Evolutionary conservation across 2,888 invertebrate species (phyloP), one percentile per base, ranked within the genome.

Genomic region (Pteria penguin): DNA sequence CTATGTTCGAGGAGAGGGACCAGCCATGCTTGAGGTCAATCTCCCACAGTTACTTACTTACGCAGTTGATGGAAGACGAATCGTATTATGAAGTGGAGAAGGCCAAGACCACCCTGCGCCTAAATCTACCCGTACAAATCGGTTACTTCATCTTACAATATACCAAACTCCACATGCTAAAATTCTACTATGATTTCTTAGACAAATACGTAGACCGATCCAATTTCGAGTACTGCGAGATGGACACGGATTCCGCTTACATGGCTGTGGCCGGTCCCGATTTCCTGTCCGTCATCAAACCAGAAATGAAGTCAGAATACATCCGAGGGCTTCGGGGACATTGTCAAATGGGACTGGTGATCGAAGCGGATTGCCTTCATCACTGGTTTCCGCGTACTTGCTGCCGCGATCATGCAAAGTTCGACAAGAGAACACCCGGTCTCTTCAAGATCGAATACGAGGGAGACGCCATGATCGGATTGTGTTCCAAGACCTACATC

Each of bases 101-200:
- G n/a, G n/a, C n/a, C n/a, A n/a, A n/a, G n/a, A n/a, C 54, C 3
- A 75, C 54, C 18, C 68, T 82, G 27, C 71, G 62, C 24, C 54
- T 82, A 33, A 74, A 82, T 29, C 27, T 84, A 22, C 82, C 86
- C 5, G 75, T 81, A 5, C 82, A 85, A 45, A 58, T 82, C 0
- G 81, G 81, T 2, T 82, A 78, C 63, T 82, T 81, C 55, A 79
- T 85, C 4, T 71, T 82, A 24, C 82, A 84, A 55, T 81, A 83
- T 36, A 84, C 83, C 0, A 86, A 82, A 61, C 75, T 82, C 18
- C 78, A 78, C 18, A 82, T 82, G 79, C 72, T 82, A 3, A 66
- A 82, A 61, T 84, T 81, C 58, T 78, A 81, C 55, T 81, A 70
- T 60, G 83, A 84, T 52, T 82, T 75, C 26, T 71, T 81, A 73